phyloP scores from a whole-genome alignment of 2,113 vertebrate species.

The Leptocoma aspasia region DNA sequence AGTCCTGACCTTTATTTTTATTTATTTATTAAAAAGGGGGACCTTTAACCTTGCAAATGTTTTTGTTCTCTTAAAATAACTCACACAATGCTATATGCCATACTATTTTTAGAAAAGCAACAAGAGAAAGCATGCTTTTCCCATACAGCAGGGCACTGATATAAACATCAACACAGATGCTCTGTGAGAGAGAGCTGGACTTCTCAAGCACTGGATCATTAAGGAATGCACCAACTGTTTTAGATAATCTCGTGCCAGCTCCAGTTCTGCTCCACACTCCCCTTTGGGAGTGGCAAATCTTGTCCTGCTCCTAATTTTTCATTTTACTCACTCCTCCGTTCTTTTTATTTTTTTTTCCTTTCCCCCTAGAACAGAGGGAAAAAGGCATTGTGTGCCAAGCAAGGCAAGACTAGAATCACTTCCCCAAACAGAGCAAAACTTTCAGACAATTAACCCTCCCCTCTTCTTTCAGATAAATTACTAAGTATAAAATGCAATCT shows the following conservation, averaged over 20 bases:
- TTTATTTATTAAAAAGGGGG: conserved; percentile 71
- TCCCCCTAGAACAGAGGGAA: conserved; percentile 63
- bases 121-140: conserved; percentile 80
- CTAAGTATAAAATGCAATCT: conserved; percentile 86
- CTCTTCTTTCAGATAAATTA: conserved; percentile 84
- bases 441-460: conserved; percentile 83
- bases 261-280: conserved; percentile 90
- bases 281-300: conserved; percentile 83
- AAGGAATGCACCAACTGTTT: conserved; percentile 99
- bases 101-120: conserved; percentile 79
- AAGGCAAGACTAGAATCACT: conserved; percentile 84
- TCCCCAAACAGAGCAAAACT: conserved; percentile 84
- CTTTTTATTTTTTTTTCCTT: conserved; percentile 25
- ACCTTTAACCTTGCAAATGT: conserved; percentile 79
- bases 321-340: conserved; percentile 80
- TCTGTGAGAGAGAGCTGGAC: conserved; percentile 76
- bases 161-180: conserved; percentile 92
- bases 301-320: conserved; percentile 78
- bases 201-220: conserved; percentile 95
- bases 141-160: conserved; percentile 79
- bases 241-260: conserved; percentile 96
- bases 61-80: conserved; percentile 80
- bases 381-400: conserved; percentile 81
- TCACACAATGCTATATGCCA: conserved; percentile 76
- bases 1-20: conserved; percentile 66